phyloP scores from a whole-genome alignment of 1,140 invertebrate genomes.

The Armadillidium nasatum region DNA sequence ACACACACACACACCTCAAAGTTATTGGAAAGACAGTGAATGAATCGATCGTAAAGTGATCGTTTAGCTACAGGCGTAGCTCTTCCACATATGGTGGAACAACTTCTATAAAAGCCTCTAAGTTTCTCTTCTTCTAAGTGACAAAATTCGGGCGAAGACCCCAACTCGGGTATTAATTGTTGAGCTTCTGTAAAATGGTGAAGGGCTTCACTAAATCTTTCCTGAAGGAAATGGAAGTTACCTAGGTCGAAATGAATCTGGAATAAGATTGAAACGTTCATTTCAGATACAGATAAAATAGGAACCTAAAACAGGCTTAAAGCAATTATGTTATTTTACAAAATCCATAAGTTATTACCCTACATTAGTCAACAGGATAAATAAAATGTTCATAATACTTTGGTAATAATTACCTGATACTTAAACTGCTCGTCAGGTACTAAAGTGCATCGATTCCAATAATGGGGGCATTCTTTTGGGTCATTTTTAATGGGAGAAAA shows the following conservation, averaged over 20 bases:
- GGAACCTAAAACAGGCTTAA: background rate
- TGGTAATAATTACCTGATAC: background rate
- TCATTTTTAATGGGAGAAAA: background rate
- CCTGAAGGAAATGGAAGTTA: background rate
- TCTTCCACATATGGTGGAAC: conserved; percentile 26
- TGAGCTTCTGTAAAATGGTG: background rate
- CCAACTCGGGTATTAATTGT: background rate
- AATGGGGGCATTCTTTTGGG: background rate
- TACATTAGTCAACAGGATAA: no score
- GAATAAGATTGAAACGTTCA: background rate
- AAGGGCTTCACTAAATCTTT: background rate
- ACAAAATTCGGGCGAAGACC: conserved; percentile 5
- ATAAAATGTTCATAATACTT: background rate
- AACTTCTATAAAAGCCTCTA: conserved; percentile 1
- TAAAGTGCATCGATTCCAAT: background rate
- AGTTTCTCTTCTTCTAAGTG: background rate
- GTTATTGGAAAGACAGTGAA: conserved; percentile 14
- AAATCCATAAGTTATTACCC: no score
- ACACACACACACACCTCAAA: conserved; percentile 2
- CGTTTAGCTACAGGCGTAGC: conserved; percentile 19
- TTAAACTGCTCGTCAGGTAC: conserved; percentile 1
- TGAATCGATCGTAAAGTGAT: conserved; percentile 23
- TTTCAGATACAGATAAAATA: background rate
- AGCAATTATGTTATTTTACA: no score
- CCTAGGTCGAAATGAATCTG: background rate